Evolutionary conservation across 2,113 vertebrate genomes (phyloP), one percentile per base, ranked within the genome.

Genomic region (Chionis minor): DNA sequence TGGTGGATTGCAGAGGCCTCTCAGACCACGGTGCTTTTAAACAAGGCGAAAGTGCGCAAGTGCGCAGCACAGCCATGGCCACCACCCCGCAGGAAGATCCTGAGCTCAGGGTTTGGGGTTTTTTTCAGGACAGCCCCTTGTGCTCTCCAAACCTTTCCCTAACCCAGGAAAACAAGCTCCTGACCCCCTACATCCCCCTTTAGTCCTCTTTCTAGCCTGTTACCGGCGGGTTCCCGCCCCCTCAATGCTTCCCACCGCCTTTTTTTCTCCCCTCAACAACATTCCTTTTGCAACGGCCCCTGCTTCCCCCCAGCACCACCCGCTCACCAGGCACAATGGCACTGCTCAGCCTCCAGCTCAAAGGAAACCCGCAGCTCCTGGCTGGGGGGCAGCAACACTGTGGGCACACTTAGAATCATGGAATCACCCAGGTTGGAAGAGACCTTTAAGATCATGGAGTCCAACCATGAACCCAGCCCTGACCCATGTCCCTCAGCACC

Each of bases 241-340:
- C 30, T 23, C 20, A 19, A 11, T 15, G 7, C 47, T 16, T 35
- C 15, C 38, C 24, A 10, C 3, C 3, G 32, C 59, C 59, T 21
- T 33, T 51, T n/a, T n/a, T 38, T 8, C 3, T 28, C 22, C 59
- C n/a, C n/a, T 28, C 42, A n/a, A 7, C 11, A 12, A 14, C 16
- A 28, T 9, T 24, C 40, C n/a, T 21, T 24, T 62, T 33, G 14
- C 18, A 26, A 26, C 5, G 4, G 17, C 6, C 28, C 17, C 40
- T 8, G 15, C 17, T 27, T 14, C 28, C 17, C 32, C 56, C 22
- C 6, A 47, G 15, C 40, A 47, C 35, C 14, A 12, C 52, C 18
- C 8, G 72, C 97, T 97, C 95, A 98, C 98, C 98, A 97, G 47
- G 62, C 81, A 30, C 97, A 98, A 90, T 96, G 98, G 79, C 97